Conservation (phyloP, 2,113 vertebrate genomes). For the Pachypanchax playfairii region DNA sequence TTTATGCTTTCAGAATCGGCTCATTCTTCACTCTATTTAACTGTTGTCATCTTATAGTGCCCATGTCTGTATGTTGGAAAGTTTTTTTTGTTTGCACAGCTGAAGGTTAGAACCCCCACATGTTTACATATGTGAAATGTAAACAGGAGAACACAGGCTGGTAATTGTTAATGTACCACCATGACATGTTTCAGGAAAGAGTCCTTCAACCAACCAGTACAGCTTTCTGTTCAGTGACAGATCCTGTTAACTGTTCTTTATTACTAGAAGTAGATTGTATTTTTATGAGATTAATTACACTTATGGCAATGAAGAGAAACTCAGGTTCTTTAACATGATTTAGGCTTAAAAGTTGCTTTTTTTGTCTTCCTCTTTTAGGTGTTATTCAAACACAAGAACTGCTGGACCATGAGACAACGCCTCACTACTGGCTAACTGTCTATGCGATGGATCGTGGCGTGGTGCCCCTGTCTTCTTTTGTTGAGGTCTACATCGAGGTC, state of each 20-base stretch:
- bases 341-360: slow-evolving; percentile 4
- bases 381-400: slow-evolving; percentile 88
- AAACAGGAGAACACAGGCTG: slow-evolving; percentile 46
- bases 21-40: slow-evolving; percentile 52
- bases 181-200: slow-evolving; percentile 42
- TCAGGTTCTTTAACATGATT: not conserved
- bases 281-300: slow-evolving; percentile 25
- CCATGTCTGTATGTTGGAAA: slow-evolving; percentile 51
- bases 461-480: slow-evolving; percentile 90
- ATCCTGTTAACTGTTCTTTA: slow-evolving; percentile 20
- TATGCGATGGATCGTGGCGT: slow-evolving; percentile 92
- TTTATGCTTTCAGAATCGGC: slow-evolving; percentile 11
- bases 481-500: slow-evolving; percentile 92
- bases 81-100: slow-evolving; percentile 77
- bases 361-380: slow-evolving; percentile 69
- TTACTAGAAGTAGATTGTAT: slow-evolving; percentile 13
- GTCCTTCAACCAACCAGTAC: not conserved
- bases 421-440: slow-evolving; percentile 96
- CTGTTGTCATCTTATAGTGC: slow-evolving; percentile 43
- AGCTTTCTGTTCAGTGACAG: slow-evolving; percentile 16
- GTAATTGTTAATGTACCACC: slow-evolving; percentile 52
- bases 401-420: slow-evolving; percentile 90
- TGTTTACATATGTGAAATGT: slow-evolving; percentile 59
- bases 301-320: slow-evolving; percentile 3
- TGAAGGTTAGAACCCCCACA: slow-evolving; percentile 68